Conservation (phyloP, 2,888 invertebrate species). For the Brachyopa scutellaris region DNA sequence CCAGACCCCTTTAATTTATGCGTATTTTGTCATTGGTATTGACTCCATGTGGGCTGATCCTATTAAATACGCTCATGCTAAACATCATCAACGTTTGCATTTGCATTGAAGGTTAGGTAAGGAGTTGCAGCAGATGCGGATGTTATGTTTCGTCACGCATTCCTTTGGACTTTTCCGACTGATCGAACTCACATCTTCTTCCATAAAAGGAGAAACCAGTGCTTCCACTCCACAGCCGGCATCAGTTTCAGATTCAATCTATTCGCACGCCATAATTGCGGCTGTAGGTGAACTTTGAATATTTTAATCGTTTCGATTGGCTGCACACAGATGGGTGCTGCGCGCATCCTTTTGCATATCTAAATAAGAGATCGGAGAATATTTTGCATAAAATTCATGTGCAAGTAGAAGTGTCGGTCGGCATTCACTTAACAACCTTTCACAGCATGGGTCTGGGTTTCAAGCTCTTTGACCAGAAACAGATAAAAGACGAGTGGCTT, state of each 20-base stretch:
- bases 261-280: conserved; percentile 66
- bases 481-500: conserved; percentile 7
- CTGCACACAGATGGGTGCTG: conserved; percentile 40
- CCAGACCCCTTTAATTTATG: conserved; percentile 40
- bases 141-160: conserved; percentile 52
- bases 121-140: conserved; percentile 9
- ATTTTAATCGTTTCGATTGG: conserved; percentile 51
- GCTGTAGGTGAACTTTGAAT: conserved; percentile 41
- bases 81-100: conserved; percentile 54
- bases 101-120: conserved; percentile 47
- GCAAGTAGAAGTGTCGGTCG: conserved; percentile 39
- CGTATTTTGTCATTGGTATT: conserved; percentile 59
- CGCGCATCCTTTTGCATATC: conserved; percentile 63
- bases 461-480: conserved; percentile 15
- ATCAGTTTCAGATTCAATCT: conserved; percentile 44
- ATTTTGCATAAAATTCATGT: background rate
- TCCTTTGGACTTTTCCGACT: conserved; percentile 44
- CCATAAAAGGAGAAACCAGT: conserved; percentile 10
- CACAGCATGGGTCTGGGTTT: conserved; percentile 39
- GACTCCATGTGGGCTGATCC: conserved; percentile 63
- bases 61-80: conserved; percentile 48
- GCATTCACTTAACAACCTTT: conserved; percentile 36
- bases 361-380: conserved; percentile 43
- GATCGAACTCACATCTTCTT: background rate
- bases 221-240: background rate